Conservation (phyloP, 1,140 invertebrate species). For the Stegodyphus dumicola region DNA sequence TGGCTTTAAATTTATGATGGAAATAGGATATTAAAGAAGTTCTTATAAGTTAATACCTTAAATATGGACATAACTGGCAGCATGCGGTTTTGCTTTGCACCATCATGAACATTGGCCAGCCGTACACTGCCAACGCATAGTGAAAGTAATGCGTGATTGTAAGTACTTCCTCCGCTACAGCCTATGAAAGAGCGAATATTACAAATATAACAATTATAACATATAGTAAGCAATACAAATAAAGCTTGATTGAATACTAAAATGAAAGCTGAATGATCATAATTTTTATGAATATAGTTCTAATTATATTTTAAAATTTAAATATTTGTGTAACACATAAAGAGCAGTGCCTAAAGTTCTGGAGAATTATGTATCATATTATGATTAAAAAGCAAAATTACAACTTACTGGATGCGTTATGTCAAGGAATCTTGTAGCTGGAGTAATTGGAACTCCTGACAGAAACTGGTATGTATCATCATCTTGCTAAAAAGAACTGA, state of each 20-base stretch:
- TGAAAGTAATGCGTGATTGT: constrained; percentile 87
- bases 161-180: constrained; percentile 80
- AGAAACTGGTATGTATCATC: constrained; percentile 92
- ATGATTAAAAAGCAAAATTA: no score
- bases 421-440: constrained; percentile 84
- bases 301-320: no score
- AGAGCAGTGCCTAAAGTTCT: no score
- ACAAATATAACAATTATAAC: not conserved
- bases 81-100: constrained; percentile 76
- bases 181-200: constrained; percentile 57
- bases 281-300: no score
- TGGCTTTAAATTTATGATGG: no score
- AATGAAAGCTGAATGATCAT: no score
- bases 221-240: no score
- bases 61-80: constrained; percentile 78
- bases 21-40: no score
- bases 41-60: constrained; percentile 71
- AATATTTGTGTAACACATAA: no score
- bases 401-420: constrained; percentile 76
- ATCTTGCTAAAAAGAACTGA: constrained; percentile 72
- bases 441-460: constrained; percentile 86
- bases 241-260: no score
- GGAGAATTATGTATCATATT: no score
- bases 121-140: constrained; percentile 88
- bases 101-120: constrained; percentile 90